Conservation (phyloP, 2,888 invertebrate species). For the Glaucopsyche alexis region DNA sequence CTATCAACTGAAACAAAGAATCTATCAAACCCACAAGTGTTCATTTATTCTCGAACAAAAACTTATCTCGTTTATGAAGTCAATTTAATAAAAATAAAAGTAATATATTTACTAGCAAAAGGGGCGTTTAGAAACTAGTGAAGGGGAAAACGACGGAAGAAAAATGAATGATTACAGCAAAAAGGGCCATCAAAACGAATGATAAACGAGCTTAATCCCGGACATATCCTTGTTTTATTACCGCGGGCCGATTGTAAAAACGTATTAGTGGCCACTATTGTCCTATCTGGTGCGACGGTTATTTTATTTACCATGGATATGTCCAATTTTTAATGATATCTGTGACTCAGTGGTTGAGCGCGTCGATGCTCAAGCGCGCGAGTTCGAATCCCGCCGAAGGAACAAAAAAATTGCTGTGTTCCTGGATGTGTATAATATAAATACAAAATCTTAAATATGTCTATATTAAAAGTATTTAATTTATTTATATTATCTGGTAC, state of each 20-base stretch:
- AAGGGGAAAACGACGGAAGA: constrained; percentile 76
- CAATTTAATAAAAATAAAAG: constrained; percentile 42
- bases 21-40: constrained; percentile 2
- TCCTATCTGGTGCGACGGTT: background rate
- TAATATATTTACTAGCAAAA: constrained; percentile 55
- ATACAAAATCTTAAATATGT: too few relatives aligned
- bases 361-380: too few relatives aligned
- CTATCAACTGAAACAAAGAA: background rate
- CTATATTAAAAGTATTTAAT: too few relatives aligned
- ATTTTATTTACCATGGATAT: background rate
- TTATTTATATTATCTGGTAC: too few relatives aligned
- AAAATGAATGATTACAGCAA: constrained; percentile 80
- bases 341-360: background rate
- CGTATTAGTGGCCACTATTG: constrained; percentile 70
- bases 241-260: constrained; percentile 76
- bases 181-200: constrained; percentile 79
- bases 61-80: constrained; percentile 32
- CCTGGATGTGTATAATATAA: too few relatives aligned
- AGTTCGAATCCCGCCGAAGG: too few relatives aligned
- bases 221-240: constrained; percentile 77
- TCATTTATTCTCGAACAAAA: constrained; percentile 2
- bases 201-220: constrained; percentile 79
- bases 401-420: too few relatives aligned
- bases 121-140: constrained; percentile 73
- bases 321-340: background rate